Evolutionary conservation across 1,140 invertebrate genomes (phyloP), one percentile per base, ranked within the genome.

Genomic region (Nomia melanderi): DNA sequence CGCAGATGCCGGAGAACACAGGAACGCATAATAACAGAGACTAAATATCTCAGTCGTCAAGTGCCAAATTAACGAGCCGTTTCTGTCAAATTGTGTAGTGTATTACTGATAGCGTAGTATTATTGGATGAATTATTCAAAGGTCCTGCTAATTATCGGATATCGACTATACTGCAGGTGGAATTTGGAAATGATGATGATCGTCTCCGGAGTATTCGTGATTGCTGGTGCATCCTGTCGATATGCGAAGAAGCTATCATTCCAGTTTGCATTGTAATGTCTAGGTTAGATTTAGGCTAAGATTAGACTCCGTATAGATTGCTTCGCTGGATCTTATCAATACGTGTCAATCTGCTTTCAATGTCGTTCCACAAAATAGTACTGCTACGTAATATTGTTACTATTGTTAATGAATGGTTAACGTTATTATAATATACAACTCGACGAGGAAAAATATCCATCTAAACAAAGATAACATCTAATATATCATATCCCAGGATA

Each of bases 1-100:
- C n/a, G 20, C 27, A 12, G 47, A n/a, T 11, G 7, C 25, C 27
- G 11, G 41, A 50, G 31, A 27, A 25, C 31, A 44, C 47, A 57
- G 47, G 41, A 65, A 23, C 27, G 12, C 27, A 27, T 53, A 64
- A 69, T 63, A 75, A 41, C 27, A 44, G 31, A 39, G 27, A 77
- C 69, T 84, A 86, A 88, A 88, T 89, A 85, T 89, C 86, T 86
- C 84, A 84, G 83, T 83, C 83, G 83, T 89, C 86, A 87, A 86
- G 79, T 88, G 89, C 88, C 89, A 89, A 90, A 89, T 90, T 90
- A 90, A 79, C 76, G 82, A 78, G 82, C 85, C 79, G 84, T 86
- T 84, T 85, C 85, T 86, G 89, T 88, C 88, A 89, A 89, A 89
- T 86, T 88, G 84, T 87, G 86, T 87, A 86, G 85, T 84, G 66